Base-by-base conservation (phyloP, 2,888 invertebrate species). In the Meteorus cinctellus region DNA sequence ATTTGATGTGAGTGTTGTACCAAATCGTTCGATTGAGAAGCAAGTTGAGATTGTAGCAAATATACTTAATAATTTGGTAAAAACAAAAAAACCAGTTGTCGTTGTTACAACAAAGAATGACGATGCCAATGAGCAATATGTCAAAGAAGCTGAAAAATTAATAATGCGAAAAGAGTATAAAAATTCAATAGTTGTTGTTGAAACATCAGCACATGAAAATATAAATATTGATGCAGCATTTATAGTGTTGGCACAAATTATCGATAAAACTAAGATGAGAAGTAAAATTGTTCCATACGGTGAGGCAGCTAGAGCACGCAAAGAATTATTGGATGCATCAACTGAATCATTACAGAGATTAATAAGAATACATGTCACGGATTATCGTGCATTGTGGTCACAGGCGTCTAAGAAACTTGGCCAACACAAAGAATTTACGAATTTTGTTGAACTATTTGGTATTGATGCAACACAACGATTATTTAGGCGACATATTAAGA, bases 51-150 rank as follows among this genome's bases (percentile, higher is more conserved):
- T 95, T 85, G 94, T 97, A 74, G 94, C 95, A 67, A 94, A 94
- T 78, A 95, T 97, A 80, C 92, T 98, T 76, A 95, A 94, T 86
- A 96, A 95, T 91, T 92, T 97, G 85, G 90, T 97, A 75, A 97
- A 97, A 91, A 94, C 97, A 10, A 99, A 98, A 90, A 98, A 98
- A 87, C 99, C 99, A 0, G 93, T 98, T 16, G 95, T 99, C 4
- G 91, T 99, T 78, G 98, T 96, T 1, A 98, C 98, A 19, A 96
- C 98, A 0, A 99, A 99, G 91, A 96, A 97, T 89, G 99, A 99
- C 87, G 97, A 97, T 87, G 95, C 96, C 0, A 95, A 95, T 87
- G 97, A 97, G 84, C 92, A 94, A 79, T 97, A 96, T 80, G 93
- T 96, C 0, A 92, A 96, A 72, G 98, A 98, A 90, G 97, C 96